A percentile compares a stretch with the other conserved stretches of the same genome.
phyloP scores from a whole-genome alignment of 2,113 vertebrate genomes.

The Hippocampus abdominalis region DNA sequence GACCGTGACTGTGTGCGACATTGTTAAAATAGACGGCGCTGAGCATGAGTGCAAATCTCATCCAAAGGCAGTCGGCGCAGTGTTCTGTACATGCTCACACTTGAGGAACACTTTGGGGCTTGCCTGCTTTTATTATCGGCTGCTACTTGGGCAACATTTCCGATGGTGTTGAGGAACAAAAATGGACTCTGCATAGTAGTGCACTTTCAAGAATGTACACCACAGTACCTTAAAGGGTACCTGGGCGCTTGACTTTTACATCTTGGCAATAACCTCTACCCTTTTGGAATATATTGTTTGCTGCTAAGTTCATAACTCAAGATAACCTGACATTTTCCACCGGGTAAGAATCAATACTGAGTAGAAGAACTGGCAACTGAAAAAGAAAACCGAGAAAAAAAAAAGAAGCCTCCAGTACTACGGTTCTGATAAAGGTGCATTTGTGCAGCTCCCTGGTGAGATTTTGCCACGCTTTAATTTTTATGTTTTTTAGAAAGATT shows the following conservation, averaged over 20 bases:
- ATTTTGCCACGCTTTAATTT: no score
- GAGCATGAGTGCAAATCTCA: neutral
- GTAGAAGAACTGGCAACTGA: constrained; percentile 1
- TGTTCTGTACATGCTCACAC: neutral
- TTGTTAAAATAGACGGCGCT: constrained; percentile 19
- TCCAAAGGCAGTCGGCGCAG: neutral
- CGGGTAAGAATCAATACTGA: neutral
- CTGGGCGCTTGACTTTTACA: neutral
- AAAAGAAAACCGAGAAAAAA: neutral
- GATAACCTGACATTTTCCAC: constrained; percentile 2
- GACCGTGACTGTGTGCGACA: constrained; percentile 16
- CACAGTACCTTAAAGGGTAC: neutral
- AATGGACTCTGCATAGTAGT: neutral
- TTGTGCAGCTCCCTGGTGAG: neutral
- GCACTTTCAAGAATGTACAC: neutral
- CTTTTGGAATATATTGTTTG: neutral
- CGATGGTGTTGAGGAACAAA: neutral
- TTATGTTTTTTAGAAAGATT: no score
- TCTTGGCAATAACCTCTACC: neutral
- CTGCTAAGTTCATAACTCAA: constrained; percentile 1
- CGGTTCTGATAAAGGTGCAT: neutral
- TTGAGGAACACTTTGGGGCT: neutral
- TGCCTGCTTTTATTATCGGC: neutral
- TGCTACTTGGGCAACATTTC: neutral
- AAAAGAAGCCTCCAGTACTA: neutral